These are phyloP conservation scores for Sinosuthora webbiana DNA, from an alignment of 2,113 vertebrate genomes.

Conservation along the genomic window DNA sequence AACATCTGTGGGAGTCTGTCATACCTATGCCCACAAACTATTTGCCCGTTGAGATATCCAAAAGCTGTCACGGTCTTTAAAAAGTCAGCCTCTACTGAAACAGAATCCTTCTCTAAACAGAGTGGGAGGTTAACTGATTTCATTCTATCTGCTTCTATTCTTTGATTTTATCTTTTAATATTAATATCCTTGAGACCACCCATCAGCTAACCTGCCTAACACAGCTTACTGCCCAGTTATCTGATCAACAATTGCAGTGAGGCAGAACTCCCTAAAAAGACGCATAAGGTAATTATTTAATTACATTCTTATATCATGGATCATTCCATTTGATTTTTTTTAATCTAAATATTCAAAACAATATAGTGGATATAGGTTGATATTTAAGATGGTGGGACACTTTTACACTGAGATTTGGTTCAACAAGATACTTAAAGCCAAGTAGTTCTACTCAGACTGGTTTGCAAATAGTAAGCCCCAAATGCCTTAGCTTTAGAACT, in stretches of 20 bases:
- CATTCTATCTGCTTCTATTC: conserved; percentile 46
- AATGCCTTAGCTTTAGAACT: neutral
- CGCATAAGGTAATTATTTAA: conserved; percentile 44
- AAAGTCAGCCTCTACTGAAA: conserved; percentile 61
- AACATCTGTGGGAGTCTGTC: conserved; percentile 50
- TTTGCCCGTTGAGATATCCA: conserved; percentile 44
- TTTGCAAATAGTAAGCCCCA: neutral
- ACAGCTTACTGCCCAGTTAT: conserved; percentile 83
- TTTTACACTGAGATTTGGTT: neutral
- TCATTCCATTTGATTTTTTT: conserved; percentile 28
- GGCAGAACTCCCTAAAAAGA: conserved; percentile 77
- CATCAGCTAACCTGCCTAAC: conserved; percentile 81
- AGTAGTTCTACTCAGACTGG: neutral
- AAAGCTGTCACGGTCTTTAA: conserved; percentile 52
- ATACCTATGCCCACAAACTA: conserved; percentile 21
- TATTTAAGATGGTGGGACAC: neutral
- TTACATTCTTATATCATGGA: conserved; percentile 12
- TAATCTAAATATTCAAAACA: conserved; percentile 23
- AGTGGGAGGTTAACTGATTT: conserved; percentile 67
- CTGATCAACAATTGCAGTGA: conserved; percentile 76
- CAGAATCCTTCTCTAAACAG: conserved; percentile 71
- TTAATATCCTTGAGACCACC: conserved; percentile 92
- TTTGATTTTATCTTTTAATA: conserved; percentile 90
- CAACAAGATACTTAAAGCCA: neutral
- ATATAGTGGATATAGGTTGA: conserved; percentile 1